Evolutionary conservation across 2,888 invertebrate genomes (phyloP).

Genomic region (Pyralis farinalis): DNA sequence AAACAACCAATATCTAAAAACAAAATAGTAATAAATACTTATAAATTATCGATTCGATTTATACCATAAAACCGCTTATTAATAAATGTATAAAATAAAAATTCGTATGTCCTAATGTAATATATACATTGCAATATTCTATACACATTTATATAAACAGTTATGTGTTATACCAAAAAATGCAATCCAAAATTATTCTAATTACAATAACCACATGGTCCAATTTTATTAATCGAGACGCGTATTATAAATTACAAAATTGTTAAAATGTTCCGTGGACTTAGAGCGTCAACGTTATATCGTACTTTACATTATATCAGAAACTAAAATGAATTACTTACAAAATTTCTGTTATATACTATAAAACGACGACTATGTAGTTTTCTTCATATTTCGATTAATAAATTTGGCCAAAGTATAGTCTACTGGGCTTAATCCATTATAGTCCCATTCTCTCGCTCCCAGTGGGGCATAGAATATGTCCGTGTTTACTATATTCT

Average conservation of each 20-base stretch:
- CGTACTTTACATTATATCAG: no score
- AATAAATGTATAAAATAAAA: conserved; percentile 29
- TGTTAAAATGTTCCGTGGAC: no score
- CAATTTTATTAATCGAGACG: conserved; percentile 18
- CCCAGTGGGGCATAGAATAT: no score
- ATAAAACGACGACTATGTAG: conserved; percentile 20
- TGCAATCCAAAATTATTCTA: conserved; percentile 52
- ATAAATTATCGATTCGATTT: conserved; percentile 38
- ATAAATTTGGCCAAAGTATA: conserved; percentile 13
- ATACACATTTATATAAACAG: conserved; percentile 72
- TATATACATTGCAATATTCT: conserved; percentile 58
- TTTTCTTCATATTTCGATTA: conserved; percentile 12
- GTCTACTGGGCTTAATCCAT: no score
- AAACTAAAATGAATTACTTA: no score
- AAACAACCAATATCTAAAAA: conserved; percentile 34
- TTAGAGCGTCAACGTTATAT: no score
- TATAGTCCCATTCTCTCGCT: no score
- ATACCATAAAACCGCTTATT: conserved; percentile 33
- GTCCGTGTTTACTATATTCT: no score
- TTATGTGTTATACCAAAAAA: conserved; percentile 72
- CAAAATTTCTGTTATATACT: no score
- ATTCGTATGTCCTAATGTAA: conserved; percentile 46
- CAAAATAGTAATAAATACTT: conserved; percentile 41
- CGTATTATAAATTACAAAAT: no score
- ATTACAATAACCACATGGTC: conserved; percentile 13